Conservation (phyloP, 2,888 invertebrate species). For the Anoplius nigerrimus region DNA sequence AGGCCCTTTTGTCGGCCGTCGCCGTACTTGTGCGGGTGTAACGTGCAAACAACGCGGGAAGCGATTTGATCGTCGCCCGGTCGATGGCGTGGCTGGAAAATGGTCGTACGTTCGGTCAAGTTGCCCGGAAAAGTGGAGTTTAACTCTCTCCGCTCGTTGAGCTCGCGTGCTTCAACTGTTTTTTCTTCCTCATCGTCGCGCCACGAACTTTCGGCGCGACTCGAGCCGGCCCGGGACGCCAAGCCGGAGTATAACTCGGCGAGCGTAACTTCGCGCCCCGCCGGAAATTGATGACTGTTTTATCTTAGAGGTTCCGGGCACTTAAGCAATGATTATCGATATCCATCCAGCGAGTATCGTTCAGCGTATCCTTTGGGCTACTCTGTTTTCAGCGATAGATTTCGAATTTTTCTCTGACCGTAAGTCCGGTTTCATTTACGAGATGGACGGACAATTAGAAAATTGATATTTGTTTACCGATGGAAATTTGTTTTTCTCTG, state of each 20-base stretch:
- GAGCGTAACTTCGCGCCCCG: no score
- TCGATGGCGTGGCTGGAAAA: constrained; percentile 15
- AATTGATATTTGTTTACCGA: no score
- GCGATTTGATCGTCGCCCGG: constrained; percentile 29
- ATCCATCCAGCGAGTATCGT: no score
- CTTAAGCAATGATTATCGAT: no score
- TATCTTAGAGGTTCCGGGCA: no score
- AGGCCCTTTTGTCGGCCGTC: constrained; percentile 4
- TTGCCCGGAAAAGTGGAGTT: constrained; percentile 31
- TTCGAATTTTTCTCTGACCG: no score
- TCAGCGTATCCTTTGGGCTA: no score
- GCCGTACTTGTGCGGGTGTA: constrained; percentile 12
- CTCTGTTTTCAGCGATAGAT: no score
- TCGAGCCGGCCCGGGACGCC: constrained; percentile 12
- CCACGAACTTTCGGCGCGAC: constrained; percentile 11
- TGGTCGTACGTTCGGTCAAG: constrained; percentile 15
- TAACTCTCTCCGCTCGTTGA: constrained; percentile 20
- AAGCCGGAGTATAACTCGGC: constrained; percentile 2
- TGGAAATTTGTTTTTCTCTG: no score
- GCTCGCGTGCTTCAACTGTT: constrained; percentile 1
- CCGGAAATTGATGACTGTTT: no score
- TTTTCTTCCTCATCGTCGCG: neutral
- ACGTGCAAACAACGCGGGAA: constrained; percentile 16
- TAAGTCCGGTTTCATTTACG: no score
- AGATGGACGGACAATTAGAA: no score